Evolutionary conservation across 2,113 vertebrate species (phyloP).

Genomic region (Alligator mississippiensis): DNA sequence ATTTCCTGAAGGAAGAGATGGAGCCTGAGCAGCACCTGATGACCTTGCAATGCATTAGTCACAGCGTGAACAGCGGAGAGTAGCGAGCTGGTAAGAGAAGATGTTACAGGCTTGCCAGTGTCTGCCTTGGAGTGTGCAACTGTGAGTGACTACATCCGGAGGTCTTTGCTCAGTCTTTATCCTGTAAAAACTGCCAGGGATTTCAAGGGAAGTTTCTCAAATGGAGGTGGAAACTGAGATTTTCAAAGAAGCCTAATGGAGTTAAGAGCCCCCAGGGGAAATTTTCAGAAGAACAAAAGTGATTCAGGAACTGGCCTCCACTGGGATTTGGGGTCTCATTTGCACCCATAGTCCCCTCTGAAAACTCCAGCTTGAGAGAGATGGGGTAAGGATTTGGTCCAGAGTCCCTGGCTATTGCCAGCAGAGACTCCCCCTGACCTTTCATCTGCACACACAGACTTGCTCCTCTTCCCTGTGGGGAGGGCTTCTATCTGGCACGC

Average conservation of each 20-base stretch:
- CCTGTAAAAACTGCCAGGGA: neutral
- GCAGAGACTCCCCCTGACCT: too few relatives aligned
- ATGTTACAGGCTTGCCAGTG: neutral
- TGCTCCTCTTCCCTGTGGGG: too few relatives aligned
- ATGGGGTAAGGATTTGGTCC: neutral
- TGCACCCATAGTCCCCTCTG: neutral
- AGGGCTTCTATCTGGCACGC: too few relatives aligned
- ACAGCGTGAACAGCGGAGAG: neutral
- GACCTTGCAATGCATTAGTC: slow-evolving; percentile 35
- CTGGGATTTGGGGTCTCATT: neutral
- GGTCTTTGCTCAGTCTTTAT: neutral
- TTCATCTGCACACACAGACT: too few relatives aligned
- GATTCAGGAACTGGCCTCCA: neutral
- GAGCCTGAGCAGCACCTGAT: neutral
- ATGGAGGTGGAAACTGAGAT: neutral
- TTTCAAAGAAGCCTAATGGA: accelerated
- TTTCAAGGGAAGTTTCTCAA: neutral
- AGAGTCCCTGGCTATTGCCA: neutral
- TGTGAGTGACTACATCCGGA: neutral
- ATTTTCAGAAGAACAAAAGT: neutral
- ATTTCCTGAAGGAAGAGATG: neutral
- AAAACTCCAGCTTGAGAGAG: neutral
- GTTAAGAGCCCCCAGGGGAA: neutral
- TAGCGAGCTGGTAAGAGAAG: neutral
- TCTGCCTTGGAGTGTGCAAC: accelerated